Conservation (phyloP, 2,888 invertebrate species). For the Aporophyla lueneburgensis region DNA sequence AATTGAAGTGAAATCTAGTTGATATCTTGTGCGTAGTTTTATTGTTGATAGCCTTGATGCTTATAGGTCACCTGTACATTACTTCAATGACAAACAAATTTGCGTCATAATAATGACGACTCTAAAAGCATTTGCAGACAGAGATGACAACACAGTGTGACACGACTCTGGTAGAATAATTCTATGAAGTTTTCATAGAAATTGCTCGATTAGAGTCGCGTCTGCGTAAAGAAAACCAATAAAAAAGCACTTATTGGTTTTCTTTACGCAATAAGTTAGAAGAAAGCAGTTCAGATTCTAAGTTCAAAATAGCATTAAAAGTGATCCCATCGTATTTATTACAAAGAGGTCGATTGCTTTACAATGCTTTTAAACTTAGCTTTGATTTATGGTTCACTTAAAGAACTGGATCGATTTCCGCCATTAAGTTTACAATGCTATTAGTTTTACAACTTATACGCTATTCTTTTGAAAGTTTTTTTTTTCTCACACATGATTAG, state of each 20-base stretch:
- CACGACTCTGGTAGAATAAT: too few species aligned
- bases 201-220: too few species aligned
- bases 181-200: too few species aligned
- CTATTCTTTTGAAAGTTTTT: constrained; percentile 44
- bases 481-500: constrained; percentile 52
- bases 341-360: constrained; percentile 52
- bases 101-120: not conserved
- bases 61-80: not conserved
- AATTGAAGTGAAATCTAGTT: not conserved
- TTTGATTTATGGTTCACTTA: constrained; percentile 44
- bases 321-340: constrained; percentile 28
- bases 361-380: constrained; percentile 52
- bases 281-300: not conserved
- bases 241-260: not conserved
- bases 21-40: constrained; percentile 6
- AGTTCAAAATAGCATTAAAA: too few species aligned
- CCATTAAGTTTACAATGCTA: constrained; percentile 48
- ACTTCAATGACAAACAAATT: not conserved
- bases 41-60: constrained; percentile 6
- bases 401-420: constrained; percentile 55
- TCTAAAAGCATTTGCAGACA: too few species aligned
- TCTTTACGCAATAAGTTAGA: not conserved
- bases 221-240: too few species aligned
- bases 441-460: constrained; percentile 49
- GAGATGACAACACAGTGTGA: too few species aligned